Evolutionary conservation across 2,797 vertebrate genomes (phyloP).

Genomic region (Erithacus rubecula): DNA sequence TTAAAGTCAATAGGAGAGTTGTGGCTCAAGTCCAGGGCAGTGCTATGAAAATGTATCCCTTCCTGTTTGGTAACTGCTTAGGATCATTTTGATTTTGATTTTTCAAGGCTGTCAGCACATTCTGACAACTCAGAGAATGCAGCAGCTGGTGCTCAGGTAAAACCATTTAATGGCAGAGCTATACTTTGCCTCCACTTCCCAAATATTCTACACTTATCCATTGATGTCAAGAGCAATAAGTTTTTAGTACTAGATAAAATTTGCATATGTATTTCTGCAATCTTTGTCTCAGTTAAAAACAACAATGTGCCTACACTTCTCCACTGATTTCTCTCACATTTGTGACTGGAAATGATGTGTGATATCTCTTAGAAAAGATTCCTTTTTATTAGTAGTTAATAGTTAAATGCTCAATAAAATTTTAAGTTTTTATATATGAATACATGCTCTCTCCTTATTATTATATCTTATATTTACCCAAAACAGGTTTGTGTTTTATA

Average conservation of each 20-base stretch:
- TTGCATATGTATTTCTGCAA: background rate
- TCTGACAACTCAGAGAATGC: conserved; percentile 92
- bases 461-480: background rate
- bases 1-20: conserved; percentile 34
- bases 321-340: background rate
- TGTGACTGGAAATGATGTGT: background rate
- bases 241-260: background rate
- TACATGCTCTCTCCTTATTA: background rate
- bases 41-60: conserved; percentile 46
- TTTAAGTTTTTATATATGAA: background rate
- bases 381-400: background rate
- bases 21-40: conserved; percentile 33
- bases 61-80: conserved; percentile 54
- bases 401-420: background rate
- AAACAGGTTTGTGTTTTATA: background rate
- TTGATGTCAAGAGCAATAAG: background rate
- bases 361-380: background rate
- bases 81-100: conserved; percentile 49
- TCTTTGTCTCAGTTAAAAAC: background rate
- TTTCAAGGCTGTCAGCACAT: conserved; percentile 89
- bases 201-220: background rate
- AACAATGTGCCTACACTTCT: background rate
- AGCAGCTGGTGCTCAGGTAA: conserved; percentile 80
- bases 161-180: background rate
- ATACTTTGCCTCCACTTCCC: background rate